A percentile compares a stretch with the other conserved stretches of the same genome.
Conservation (phyloP, 2,113 vertebrate species). For the cattle (Bos taurus) region ARS-UCD2.0 NC_037332.1:53176501-53177000, state of each 20-base stretch:
- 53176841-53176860: background rate
- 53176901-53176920: background rate
- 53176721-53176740: background rate
- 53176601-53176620: background rate
- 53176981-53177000: slow-evolving; percentile 64
- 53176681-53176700: background rate
- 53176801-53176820: background rate
- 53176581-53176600: background rate
- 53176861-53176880: background rate
- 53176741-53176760: background rate
- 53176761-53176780: background rate
- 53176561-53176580: background rate
- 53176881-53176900: background rate
- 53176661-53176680: background rate
- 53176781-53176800: background rate
- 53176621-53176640: background rate
- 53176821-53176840: background rate
- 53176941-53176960: slow-evolving; percentile 59
- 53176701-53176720: background rate
- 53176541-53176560: background rate
- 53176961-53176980: slow-evolving; percentile 54
- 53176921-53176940: slow-evolving; percentile 42
- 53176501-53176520: background rate
- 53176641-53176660: background rate
- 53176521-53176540: background rate